Evolutionary conservation across 2,888 invertebrate genomes (phyloP), one percentile per base, ranked within the genome.

Genomic region (Liodrosophila aerea): DNA sequence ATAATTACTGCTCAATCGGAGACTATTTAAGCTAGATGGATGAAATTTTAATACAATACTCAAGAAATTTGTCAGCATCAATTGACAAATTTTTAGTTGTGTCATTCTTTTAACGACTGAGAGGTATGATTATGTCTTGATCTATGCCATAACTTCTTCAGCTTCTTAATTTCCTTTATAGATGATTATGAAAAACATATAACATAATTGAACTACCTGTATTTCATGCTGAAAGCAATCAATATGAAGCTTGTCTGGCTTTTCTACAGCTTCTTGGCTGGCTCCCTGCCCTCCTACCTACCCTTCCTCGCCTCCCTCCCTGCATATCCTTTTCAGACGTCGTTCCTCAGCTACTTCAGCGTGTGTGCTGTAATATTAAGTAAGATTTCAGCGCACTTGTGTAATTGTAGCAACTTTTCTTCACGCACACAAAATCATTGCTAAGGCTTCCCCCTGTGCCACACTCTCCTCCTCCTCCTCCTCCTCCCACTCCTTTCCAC

Each of bases 341-440:
- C 49, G 45, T 13, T 45, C 45, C 47, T 31, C 30, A 54, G 53
- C 29, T 56, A 63, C 31, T 54, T 60, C 64, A 51, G 31, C 50
- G 46, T 61, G 51, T 41, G 30, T 64, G 80, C 53, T 78, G 76
- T 85, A 85, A 76, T 78, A 82, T 85, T 82, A 76, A 74, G 76
- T 85, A 75, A 64, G 85, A 76, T 78, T 85, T 78, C 68, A 41
- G 70, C 67, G 62, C 39, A 51, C 45, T 52, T 22, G 16, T 45
- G 59, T 62, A 73, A 69, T 80, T 77, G 85, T 82, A 52, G 63
- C 68, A 64, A 76, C 65, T 85, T 85, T 58, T 70, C 22, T 22
- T 5, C 5, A 4, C 22, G 5, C 22, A 4, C 22, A 59, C 43
- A 62, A 45, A 49, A 49, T 40, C 49, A 54, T 57, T 71, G 46